phyloP scores from a whole-genome alignment of 2,113 vertebrate species.

The Phocoena phocoena region DNA sequence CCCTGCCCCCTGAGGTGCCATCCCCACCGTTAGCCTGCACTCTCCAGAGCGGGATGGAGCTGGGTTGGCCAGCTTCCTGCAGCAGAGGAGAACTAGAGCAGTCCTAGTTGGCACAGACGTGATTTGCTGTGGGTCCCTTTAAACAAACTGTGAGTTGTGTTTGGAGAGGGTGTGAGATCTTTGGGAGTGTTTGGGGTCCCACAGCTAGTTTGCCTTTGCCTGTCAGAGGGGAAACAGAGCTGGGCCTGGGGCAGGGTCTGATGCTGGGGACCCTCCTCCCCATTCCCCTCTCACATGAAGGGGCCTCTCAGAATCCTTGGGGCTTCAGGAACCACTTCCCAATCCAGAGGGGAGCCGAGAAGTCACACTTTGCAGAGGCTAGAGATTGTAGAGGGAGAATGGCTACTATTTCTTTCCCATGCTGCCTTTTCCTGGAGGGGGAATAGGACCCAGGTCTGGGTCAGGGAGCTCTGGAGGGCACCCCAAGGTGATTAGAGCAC shows the following conservation, averaged over 20 bases:
- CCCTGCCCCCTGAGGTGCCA: background rate
- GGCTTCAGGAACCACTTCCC: background rate
- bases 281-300: background rate
- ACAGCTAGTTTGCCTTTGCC: background rate
- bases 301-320: background rate
- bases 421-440: background rate
- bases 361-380: background rate
- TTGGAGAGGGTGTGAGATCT: background rate
- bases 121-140: background rate
- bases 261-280: background rate
- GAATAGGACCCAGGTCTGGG: background rate
- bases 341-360: background rate
- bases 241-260: background rate
- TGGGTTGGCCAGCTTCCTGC: background rate
- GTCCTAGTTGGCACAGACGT: background rate
- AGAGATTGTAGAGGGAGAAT: background rate
- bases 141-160: background rate
- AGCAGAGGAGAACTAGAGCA: background rate
- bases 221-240: background rate
- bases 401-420: background rate
- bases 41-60: accelerated
- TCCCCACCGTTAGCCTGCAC: background rate
- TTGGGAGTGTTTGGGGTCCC: background rate
- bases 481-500: background rate
- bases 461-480: background rate